phyloP scores from a whole-genome alignment of 2,888 invertebrate species.

The Silvanus unidentatus region DNA sequence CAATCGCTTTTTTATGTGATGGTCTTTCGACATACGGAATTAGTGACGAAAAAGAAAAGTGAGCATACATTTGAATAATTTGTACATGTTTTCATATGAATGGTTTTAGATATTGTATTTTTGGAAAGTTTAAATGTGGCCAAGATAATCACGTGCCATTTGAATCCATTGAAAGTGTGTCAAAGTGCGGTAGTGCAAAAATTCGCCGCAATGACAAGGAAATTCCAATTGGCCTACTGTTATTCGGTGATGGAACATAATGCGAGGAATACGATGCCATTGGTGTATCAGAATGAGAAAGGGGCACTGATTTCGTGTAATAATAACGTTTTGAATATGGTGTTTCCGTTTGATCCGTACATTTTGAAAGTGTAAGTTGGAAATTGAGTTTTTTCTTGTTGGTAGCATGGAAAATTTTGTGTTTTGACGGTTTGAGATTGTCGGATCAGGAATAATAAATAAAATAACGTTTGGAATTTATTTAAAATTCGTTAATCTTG shows the following conservation, averaged over 20 bases:
- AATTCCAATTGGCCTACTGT: constrained; percentile 88
- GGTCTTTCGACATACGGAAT: constrained; percentile 80
- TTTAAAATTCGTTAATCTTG: neutral
- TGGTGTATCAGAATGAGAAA: constrained; percentile 51
- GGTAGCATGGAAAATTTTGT: no score
- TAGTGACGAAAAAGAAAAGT: constrained; percentile 74
- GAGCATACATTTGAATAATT: constrained; percentile 36
- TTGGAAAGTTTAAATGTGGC: constrained; percentile 78
- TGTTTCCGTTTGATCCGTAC: constrained; percentile 91
- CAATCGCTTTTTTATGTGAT: constrained; percentile 91
- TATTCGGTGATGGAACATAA: constrained; percentile 86
- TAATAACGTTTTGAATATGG: constrained; percentile 50
- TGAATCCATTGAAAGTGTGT: constrained; percentile 86
- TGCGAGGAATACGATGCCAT: constrained; percentile 55
- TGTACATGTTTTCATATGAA: neutral
- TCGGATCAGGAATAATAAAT: neutral
- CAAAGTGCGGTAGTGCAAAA: constrained; percentile 69
- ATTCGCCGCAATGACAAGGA: constrained; percentile 74
- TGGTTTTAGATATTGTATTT: constrained; percentile 62
- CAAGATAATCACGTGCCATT: constrained; percentile 73
- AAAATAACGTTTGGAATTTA: neutral
- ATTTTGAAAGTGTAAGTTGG: constrained; percentile 57
- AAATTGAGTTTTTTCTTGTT: neutral
- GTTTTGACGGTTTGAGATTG: neutral
- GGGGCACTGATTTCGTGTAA: constrained; percentile 38